Conservation (phyloP, 53 echinoderm and acorn worm species). For the Zoroaster sp. region DNA sequence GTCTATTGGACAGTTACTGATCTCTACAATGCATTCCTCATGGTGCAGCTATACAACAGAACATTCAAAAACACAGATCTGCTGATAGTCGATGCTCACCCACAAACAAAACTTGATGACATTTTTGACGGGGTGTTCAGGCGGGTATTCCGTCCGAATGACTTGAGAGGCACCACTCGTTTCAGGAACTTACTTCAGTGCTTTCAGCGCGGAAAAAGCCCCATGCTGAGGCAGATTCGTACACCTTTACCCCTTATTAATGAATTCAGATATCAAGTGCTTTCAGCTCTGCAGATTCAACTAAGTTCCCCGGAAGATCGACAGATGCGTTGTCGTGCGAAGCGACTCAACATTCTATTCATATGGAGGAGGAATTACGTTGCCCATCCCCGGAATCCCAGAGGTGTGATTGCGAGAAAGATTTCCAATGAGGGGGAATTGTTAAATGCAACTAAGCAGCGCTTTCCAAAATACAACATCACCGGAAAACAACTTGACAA, state of each 20-base stretch:
- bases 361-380: constrained; percentile 50
- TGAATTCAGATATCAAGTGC: constrained; percentile 14
- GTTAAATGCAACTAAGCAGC: background rate
- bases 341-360: constrained; percentile 27
- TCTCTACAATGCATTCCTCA: constrained; percentile 43
- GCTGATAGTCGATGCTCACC: constrained; percentile 40
- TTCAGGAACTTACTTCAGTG: constrained; percentile 14
- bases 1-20: constrained; percentile 60
- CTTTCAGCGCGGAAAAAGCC: constrained; percentile 22
- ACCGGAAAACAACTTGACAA: constrained; percentile 29
- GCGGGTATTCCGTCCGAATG: constrained; percentile 14
- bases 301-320: background rate
- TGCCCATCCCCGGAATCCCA: constrained; percentile 37
- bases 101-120: constrained; percentile 10
- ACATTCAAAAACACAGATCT: constrained; percentile 37
- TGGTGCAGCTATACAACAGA: constrained; percentile 51
- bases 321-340: background rate
- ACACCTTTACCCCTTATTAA: constrained; percentile 19
- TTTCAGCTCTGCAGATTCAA: background rate
- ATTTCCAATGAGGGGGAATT: constrained; percentile 42
- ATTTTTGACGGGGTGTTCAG: constrained; percentile 25
- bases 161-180: background rate
- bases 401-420: constrained; percentile 29
- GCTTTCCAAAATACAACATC: constrained; percentile 19
- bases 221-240: constrained; percentile 24